phyloP scores from a whole-genome alignment of 2,888 invertebrate genomes.

The Melipona beecheii region DNA sequence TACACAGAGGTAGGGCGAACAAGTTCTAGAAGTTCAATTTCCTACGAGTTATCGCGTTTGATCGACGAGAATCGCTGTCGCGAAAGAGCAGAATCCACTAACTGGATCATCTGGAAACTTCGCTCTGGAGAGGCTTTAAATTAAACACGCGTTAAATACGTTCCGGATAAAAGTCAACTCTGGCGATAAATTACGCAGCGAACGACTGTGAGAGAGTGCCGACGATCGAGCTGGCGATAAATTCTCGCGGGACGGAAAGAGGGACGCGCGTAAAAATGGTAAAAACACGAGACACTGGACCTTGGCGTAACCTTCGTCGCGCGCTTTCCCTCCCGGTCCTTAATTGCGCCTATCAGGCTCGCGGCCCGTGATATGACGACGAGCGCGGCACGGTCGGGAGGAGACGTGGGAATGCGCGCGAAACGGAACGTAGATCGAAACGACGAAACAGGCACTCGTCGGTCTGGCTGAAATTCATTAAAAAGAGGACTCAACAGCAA shows the following conservation, averaged over 20 bases:
- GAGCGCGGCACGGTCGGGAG: constrained; percentile 30
- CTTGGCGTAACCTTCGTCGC: constrained; percentile 63
- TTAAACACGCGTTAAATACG: background rate
- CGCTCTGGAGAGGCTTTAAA: background rate
- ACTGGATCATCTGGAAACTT: constrained; percentile 39
- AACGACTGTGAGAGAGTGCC: constrained; percentile 5
- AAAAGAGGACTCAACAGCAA: no score
- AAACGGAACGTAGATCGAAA: constrained; percentile 10
- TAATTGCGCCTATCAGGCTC: constrained; percentile 57
- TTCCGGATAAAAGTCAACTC: constrained; percentile 1
- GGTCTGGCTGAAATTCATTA: constrained; percentile 54
- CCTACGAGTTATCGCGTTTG: background rate
- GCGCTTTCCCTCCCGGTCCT: constrained; percentile 60
- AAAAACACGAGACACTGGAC: constrained; percentile 45
- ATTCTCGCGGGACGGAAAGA: constrained; percentile 21
- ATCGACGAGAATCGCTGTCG: background rate
- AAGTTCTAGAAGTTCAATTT: constrained; percentile 39
- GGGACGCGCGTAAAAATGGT: constrained; percentile 2
- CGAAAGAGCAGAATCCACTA: background rate
- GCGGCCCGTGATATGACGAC: constrained; percentile 37
- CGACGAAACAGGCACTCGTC: no score
- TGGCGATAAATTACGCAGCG: constrained; percentile 23
- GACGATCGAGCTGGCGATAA: constrained; percentile 27
- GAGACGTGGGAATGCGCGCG: constrained; percentile 58
- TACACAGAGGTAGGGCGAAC: constrained; percentile 28